A percentile compares a stretch with the other conserved stretches of the same genome.
Conservation (phyloP, 2,888 invertebrate genomes). For the Scaeva pyrastri region DNA sequence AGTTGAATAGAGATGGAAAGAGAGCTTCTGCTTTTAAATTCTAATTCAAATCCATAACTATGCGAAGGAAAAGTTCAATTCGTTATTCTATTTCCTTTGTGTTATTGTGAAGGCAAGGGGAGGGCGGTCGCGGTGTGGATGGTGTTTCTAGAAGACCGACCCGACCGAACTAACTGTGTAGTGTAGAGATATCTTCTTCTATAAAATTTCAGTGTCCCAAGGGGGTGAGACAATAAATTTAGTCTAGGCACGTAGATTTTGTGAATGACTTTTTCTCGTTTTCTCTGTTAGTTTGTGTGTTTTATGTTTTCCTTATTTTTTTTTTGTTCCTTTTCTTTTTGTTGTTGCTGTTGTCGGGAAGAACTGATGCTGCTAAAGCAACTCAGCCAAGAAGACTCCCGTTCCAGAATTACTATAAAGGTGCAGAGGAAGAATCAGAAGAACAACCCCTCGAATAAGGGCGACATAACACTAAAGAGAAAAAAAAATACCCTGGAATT, state of each 20-base stretch:
- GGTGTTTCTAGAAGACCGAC: neutral
- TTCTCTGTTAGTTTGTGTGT: neutral
- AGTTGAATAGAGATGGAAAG: conserved; percentile 14
- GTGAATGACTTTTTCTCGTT: conserved; percentile 58
- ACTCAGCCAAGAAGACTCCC: neutral
- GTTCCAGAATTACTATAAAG: neutral
- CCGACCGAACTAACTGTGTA: too few species aligned
- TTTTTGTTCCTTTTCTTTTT: neutral
- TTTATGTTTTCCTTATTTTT: too few species aligned
- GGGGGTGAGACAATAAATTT: conserved; percentile 78
- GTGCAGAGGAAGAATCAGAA: neutral
- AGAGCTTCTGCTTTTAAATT: conserved; percentile 16
- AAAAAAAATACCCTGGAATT: conserved; percentile 37
- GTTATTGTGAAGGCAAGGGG: too few species aligned
- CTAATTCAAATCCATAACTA: conserved; percentile 51
- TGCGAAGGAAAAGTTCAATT: conserved; percentile 52
- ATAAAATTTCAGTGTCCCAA: conserved; percentile 39
- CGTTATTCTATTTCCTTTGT: conserved; percentile 19
- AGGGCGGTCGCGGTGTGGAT: neutral
- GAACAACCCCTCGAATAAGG: conserved; percentile 56
- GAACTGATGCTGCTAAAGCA: conserved; percentile 29
- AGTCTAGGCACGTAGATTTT: conserved; percentile 78
- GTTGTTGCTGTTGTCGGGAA: conserved; percentile 1
- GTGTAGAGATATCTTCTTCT: neutral
- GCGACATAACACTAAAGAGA: neutral